Evolutionary conservation across 1,140 invertebrate species (phyloP), one percentile per base, ranked within the genome.

Genomic region (Propsilocerus akamusi): DNA sequence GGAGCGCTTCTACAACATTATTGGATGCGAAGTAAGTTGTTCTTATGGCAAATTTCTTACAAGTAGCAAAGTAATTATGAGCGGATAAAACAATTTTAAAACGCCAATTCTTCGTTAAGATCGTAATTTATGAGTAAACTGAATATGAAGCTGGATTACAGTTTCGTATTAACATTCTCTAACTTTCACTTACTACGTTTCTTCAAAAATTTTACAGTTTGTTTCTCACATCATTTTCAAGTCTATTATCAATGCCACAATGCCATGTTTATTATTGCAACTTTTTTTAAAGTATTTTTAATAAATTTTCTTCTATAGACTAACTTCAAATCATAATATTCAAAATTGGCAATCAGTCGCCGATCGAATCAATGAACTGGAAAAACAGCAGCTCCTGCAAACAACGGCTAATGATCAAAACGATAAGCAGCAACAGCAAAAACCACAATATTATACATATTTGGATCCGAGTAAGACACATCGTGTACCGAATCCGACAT

Each of bases 381-480:
- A 87, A 63, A 68, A 70, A 25, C 70, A 75, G 55, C 71, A 72
- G 49, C 10, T 5, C 20, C 8, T 14, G 17, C 10, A 5, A 17
- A 26, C 6, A 17, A 10, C 17, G 17, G 17, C 6, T 11, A 26
- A 5, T 5, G 41, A 24, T 23, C 22, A 17, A 17, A 26, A 17
- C 46, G 47, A 49, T 28, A n/a, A 46, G n/a, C 17, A 22, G 4
- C 25, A 47, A 20, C 47, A 51, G 28, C 37, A 55, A 26, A 41
- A 37, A 51, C 23, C 48, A 46, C 11, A 17, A 12, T 24, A 78
- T 46, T 83, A 80, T 58, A 75, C 78, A 5, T 83, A 81, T 59
- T 61, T 83, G 32, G 82, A 86, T 58, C 80, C 81, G 0, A 78
- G 79, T n/a, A 86, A 86, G 60, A 80, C 77, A 47, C 78, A 80